These are phyloP conservation scores for Trissolcus japonicus DNA, from an alignment of 2,888 invertebrate genomes.

Conservation along the genomic window DNA sequence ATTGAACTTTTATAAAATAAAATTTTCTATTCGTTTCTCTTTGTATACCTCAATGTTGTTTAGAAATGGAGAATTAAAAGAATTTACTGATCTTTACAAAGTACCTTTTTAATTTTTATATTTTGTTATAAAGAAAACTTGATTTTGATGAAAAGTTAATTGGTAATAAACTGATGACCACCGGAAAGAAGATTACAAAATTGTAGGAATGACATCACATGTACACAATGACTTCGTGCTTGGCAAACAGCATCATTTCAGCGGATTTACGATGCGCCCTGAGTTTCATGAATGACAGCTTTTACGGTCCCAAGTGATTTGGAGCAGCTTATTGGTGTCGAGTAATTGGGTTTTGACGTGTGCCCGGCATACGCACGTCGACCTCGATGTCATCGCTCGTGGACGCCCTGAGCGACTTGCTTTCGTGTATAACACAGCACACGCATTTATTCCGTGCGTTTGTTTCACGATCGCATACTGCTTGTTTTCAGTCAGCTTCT, in stretches of 20 bases:
- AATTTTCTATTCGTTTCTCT: no score
- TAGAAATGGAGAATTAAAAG: no score
- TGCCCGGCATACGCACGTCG: slow-evolving; percentile 60
- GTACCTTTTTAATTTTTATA: no score
- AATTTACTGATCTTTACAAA: no score
- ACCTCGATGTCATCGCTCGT: slow-evolving; percentile 58
- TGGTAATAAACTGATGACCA: no score
- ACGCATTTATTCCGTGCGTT: slow-evolving; percentile 45
- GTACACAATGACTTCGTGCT: no score
- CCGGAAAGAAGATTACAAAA: no score
- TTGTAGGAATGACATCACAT: no score
- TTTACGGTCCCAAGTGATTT: slow-evolving; percentile 53
- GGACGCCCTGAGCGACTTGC: slow-evolving; percentile 13
- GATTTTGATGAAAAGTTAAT: no score
- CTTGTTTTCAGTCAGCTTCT: slow-evolving; percentile 42
- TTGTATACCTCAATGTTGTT: no score
- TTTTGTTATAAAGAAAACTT: neutral
- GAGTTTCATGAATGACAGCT: slow-evolving; percentile 33
- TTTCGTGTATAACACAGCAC: slow-evolving; percentile 16
- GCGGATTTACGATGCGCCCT: slow-evolving; percentile 11
- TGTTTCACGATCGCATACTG: slow-evolving; percentile 35
- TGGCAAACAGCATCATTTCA: slow-evolving; percentile 6
- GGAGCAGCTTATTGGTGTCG: slow-evolving; percentile 55
- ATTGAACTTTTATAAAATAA: no score
- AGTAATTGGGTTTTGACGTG: slow-evolving; percentile 72